These are phyloP conservation scores for Lucifuga dentata DNA, from an alignment of 2,113 vertebrate genomes.

Conservation along the genomic window DNA sequence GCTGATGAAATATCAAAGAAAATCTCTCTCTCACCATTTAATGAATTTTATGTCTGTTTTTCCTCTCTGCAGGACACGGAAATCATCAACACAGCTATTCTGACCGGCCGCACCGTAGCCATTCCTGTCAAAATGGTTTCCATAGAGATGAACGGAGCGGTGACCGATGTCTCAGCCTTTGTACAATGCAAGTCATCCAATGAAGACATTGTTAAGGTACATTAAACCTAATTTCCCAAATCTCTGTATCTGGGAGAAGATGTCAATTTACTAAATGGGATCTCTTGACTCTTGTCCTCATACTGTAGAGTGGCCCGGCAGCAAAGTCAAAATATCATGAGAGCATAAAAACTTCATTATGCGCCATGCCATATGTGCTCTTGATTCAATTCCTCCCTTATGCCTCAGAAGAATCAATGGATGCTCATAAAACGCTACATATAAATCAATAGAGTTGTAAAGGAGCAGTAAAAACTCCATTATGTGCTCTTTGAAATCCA, in stretches of 20 bases:
- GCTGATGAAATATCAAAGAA: constrained; percentile 54
- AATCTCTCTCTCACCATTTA: constrained; percentile 20
- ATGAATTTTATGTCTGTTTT: constrained; percentile 10
- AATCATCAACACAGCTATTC: constrained; percentile 97
- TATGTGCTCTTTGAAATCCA: constrained; percentile 11
- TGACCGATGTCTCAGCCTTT: constrained; percentile 89
- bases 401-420: constrained; percentile 55
- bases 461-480: constrained; percentile 37
- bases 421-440: constrained; percentile 37
- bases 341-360: constrained; percentile 57
- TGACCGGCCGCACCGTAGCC: constrained; percentile 95
- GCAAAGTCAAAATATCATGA: constrained; percentile 38
- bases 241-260: constrained; percentile 15
- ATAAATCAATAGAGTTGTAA: constrained; percentile 40
- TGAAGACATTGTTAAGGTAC: constrained; percentile 97
- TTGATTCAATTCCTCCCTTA: constrained; percentile 50
- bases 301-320: constrained; percentile 1
- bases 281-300: constrained; percentile 43
- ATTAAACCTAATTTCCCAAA: constrained; percentile 22
- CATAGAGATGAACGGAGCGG: constrained; percentile 90
- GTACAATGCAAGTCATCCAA: constrained; percentile 96
- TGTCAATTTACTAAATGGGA: constrained; percentile 40
- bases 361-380: constrained; percentile 14
- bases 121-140: constrained; percentile 97
- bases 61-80: constrained; percentile 89